These are phyloP conservation scores for Nemotelus pantherinus DNA, from an alignment of 2,888 invertebrate species.

Conservation along the genomic window DNA sequence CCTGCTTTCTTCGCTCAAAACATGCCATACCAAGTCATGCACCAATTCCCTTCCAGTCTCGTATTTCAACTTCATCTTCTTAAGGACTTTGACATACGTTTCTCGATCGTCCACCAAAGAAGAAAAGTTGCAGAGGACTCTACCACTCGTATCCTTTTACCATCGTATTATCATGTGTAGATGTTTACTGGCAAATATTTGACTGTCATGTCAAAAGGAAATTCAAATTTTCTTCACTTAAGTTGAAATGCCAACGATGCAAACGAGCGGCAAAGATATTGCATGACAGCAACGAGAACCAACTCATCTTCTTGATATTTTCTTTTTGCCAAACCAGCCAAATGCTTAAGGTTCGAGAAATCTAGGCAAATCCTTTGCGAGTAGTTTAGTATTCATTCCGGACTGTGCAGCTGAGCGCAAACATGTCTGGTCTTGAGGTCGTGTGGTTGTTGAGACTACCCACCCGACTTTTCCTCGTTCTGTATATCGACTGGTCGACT, in stretches of 20 bases:
- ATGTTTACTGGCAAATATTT: constrained; percentile 45
- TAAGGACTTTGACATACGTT: constrained; percentile 37
- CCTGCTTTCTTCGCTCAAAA: not conserved
- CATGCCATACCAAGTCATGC: not conserved
- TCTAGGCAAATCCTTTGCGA: not conserved
- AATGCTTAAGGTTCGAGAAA: not conserved
- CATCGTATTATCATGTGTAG: constrained; percentile 32
- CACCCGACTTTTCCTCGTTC: not conserved
- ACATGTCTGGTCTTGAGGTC: constrained; percentile 34
- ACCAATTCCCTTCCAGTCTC: not conserved
- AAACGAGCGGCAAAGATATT: constrained; percentile 9
- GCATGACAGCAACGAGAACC: not conserved
- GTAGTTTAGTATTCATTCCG: constrained; percentile 22
- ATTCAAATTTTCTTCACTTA: constrained; percentile 44
- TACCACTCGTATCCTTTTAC: constrained; percentile 23
- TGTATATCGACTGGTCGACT: not conserved
- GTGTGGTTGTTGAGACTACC: not conserved
- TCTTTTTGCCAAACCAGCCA: not conserved
- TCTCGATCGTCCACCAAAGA: not conserved
- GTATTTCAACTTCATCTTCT: constrained; percentile 3
- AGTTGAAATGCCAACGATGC: constrained; percentile 21
- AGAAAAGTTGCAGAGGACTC: constrained; percentile 12
- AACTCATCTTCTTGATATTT: too few relatives aligned
- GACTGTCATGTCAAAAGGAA: constrained; percentile 41
- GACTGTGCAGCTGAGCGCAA: not conserved